Base-by-base conservation (phyloP, 2,113 vertebrate genomes). In the Glaucidium brasilianum region DNA sequence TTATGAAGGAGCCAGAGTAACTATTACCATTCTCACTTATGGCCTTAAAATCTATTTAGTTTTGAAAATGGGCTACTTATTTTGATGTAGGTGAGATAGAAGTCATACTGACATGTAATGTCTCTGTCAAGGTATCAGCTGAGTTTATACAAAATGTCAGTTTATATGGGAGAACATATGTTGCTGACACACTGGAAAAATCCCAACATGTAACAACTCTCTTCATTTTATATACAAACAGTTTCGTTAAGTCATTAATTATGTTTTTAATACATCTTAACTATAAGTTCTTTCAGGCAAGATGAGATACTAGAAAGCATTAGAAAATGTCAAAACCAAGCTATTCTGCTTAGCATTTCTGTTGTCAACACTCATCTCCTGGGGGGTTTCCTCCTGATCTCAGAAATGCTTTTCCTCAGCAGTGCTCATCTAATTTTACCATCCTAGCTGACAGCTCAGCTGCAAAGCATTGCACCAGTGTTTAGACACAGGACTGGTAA, bases 251-350 rank as follows among this genome's bases (percentile, higher is more conserved):
- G 25, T 85, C 43, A 66, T 56, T 62, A 73, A 37, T 92, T 80
- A 64, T 26, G n/a, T 43, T 81, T 88, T 91, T 58, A 18, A 59
- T 71, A 59, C 19, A 12, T 84, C 22, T 58, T 85, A 82, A 56
- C 39, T 85, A 15, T 30, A 64, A 15, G 26, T 82, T 90, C 29
- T 93, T 84, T 66, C 56, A 27, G 68, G 34, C 62, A 89, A 92
- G n/a, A 90, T 32, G 37, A 75, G 47, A 34, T 53, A 88, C 67
- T 85, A 60, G 75, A 93, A 91, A 88, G 60, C 68, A 89, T 35
- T 9, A 92, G 30, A 72, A 81, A 87, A 80, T 86, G 2, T 45
- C 35, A 68, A 93, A 94, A 95, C 15, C 21, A 89, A 86, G 25
- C 13, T 53, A 13, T 85, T 95, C 88, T 90, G 49, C 21, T 78